These are phyloP conservation scores for Malurus elegans DNA, from an alignment of 2,113 vertebrate species.

Conservation along the genomic window DNA sequence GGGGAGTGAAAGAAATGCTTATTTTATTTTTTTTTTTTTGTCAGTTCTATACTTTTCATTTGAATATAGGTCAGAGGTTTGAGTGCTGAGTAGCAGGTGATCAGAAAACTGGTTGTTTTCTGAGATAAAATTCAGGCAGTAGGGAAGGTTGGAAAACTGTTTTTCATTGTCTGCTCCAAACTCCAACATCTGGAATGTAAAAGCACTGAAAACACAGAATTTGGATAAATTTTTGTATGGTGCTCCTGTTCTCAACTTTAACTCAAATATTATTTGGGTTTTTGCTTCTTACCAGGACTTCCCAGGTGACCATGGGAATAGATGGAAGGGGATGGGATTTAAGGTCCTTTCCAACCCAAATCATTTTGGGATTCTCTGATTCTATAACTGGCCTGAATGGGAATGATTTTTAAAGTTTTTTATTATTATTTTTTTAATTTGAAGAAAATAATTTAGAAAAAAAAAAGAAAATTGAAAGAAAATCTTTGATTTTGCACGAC, in stretches of 20 bases:
- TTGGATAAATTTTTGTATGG: fast-evolving
- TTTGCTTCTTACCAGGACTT: not conserved
- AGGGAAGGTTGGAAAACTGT: not conserved
- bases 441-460: not conserved
- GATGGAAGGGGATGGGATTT: not conserved
- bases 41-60: not conserved
- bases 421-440: too few relatives aligned
- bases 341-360: not conserved
- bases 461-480: not conserved
- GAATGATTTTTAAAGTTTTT: not conserved
- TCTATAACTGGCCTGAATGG: not conserved
- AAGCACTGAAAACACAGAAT: not conserved
- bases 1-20: not conserved
- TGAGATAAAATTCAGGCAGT: not conserved
- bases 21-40: not conserved
- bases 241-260: not conserved
- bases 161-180: not conserved
- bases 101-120: not conserved
- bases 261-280: not conserved
- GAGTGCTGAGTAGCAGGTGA: not conserved
- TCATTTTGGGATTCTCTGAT: not conserved
- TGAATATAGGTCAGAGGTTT: not conserved
- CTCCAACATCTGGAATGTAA: not conserved
- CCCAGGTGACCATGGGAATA: not conserved
- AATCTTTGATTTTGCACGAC: not conserved